Percentiles rank a stretch among this genome's conserved stretches.
phyloP scores from a whole-genome alignment of 2,797 vertebrate genomes.

The Scarus forsteni region DNA sequence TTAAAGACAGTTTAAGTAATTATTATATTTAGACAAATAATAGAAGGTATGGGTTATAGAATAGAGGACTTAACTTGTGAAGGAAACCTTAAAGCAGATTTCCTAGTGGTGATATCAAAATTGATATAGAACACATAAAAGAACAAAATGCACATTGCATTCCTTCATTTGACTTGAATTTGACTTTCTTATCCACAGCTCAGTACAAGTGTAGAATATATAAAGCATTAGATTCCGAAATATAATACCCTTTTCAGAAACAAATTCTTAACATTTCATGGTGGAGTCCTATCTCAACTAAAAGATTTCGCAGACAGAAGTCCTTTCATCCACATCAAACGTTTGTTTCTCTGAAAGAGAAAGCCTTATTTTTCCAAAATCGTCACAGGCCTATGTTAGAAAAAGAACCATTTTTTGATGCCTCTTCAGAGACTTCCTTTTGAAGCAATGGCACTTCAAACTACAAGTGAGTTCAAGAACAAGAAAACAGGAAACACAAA shows the following conservation, averaged over 20 bases:
- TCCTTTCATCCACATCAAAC: constrained; percentile 5
- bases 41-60: too few species aligned
- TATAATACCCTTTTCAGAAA: constrained; percentile 6
- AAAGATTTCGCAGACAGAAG: constrained; percentile 7
- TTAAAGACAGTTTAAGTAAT: too few species aligned
- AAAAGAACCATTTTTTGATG: background rate
- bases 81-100: too few species aligned
- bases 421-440: constrained; percentile 20
- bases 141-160: too few species aligned
- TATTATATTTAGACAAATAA: too few species aligned
- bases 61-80: too few species aligned
- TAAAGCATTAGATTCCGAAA: background rate
- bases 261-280: background rate
- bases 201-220: constrained; percentile 14
- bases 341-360: background rate
- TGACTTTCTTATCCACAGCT: background rate
- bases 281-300: constrained; percentile 10
- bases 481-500: constrained; percentile 4
- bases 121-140: too few species aligned
- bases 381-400: background rate
- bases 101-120: too few species aligned
- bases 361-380: background rate
- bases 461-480: background rate
- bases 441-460: constrained; percentile 1
- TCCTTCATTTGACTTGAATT: background rate